A percentile compares a stretch with the other conserved stretches of the same genome.
These are phyloP conservation scores for Euschistus heros DNA, from an alignment of 1,140 invertebrate genomes.

Conservation along the genomic window DNA sequence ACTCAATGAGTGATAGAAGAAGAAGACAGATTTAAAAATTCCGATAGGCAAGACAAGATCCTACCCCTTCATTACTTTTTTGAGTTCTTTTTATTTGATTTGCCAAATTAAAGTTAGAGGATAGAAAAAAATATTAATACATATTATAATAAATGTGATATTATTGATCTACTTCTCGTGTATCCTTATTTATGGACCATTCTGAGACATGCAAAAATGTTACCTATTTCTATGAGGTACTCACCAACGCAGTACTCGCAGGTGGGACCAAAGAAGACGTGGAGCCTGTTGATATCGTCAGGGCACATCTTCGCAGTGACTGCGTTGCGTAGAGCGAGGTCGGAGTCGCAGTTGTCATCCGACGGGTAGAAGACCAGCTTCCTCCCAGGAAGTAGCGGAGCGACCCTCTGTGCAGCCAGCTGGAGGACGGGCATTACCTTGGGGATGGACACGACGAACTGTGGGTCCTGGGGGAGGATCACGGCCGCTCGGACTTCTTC, in stretches of 20 bases:
- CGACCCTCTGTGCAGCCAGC: conserved; percentile 41
- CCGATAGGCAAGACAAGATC: too few species aligned
- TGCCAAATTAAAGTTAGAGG: too few species aligned
- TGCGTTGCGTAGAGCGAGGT: conserved; percentile 42
- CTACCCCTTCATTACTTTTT: too few species aligned
- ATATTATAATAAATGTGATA: too few species aligned
- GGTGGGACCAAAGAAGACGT: conserved; percentile 60
- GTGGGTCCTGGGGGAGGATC: conserved; percentile 41
- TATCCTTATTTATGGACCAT: too few species aligned
- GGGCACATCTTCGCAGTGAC: conserved; percentile 47
- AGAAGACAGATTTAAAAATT: too few species aligned
- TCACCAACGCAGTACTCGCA: conserved; percentile 66
- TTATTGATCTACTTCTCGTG: too few species aligned
- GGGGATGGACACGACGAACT: conserved; percentile 39
- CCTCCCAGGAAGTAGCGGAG: conserved; percentile 41
- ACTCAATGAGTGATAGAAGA: too few species aligned
- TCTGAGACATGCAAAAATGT: too few species aligned
- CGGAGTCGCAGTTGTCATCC: conserved; percentile 58
- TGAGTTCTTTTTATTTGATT: too few species aligned
- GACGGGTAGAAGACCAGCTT: conserved; percentile 44
- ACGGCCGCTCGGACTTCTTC: conserved; percentile 42
- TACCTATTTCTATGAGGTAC: too few species aligned
- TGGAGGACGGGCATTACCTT: conserved; percentile 44
- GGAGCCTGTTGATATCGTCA: conserved; percentile 46
- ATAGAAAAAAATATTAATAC: too few species aligned